Percentiles rank a stretch among this genome's conserved stretches.
phyloP scores from a whole-genome alignment of 2,888 invertebrate genomes.

The Branchipolynoe longqiensis region DNA sequence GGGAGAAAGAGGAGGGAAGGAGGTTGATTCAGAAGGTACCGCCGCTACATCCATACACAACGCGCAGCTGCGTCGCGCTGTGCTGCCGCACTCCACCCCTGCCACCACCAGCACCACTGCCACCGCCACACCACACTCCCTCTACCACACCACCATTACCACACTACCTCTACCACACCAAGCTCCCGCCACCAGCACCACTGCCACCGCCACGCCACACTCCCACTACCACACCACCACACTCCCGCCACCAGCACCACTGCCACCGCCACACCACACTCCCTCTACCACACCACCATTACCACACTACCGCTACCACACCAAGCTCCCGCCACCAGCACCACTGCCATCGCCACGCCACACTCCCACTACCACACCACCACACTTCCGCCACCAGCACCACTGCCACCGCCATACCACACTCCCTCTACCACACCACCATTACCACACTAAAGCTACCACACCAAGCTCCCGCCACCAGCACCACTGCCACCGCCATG shows the following conservation, averaged over 20 bases:
- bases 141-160: slow-evolving; percentile 10
- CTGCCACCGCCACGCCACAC: no score
- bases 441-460: no score
- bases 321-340: not conserved
- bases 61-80: slow-evolving; percentile 8
- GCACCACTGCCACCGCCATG: no score
- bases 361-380: not conserved
- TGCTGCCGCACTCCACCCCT: not conserved
- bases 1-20: not conserved
- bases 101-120: slow-evolving; percentile 14
- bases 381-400: not conserved
- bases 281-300: not conserved
- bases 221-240: no score
- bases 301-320: no score
- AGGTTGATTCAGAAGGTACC: slow-evolving; percentile 1
- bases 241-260: not conserved
- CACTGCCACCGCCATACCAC: not conserved
- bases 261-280: no score
- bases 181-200: no score
- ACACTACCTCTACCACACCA: not conserved
- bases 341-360: not conserved
- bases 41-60: not conserved
- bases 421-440: no score
- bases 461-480: no score
- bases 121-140: slow-evolving; percentile 21